Evolutionary conservation across 2,113 vertebrate genomes (phyloP).

Genomic region (Pterocles burchelli): DNA sequence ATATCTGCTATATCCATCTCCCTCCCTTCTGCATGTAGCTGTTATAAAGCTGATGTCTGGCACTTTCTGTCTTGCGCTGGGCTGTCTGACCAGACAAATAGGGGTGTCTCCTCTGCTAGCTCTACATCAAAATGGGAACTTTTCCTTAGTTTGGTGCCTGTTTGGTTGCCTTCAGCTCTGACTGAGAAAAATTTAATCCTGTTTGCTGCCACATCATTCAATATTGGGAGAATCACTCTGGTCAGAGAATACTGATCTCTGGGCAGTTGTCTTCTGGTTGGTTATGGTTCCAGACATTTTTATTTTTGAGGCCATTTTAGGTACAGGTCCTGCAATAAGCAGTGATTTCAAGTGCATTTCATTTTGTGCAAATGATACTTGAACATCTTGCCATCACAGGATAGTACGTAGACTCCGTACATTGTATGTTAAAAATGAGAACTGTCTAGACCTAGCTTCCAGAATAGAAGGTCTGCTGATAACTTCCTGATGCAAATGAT

Average conservation of each 20-base stretch:
- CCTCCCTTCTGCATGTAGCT: not conserved
- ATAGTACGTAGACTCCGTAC: not conserved
- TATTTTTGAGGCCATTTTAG: not conserved
- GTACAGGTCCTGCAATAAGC: not conserved
- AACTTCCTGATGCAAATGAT: no score
- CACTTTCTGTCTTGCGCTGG: not conserved
- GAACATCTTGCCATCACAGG: not conserved
- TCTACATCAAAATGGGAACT: not conserved
- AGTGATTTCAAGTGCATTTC: not conserved
- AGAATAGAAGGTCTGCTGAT: not conserved
- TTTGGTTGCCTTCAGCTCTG: not conserved
- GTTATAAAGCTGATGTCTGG: not conserved
- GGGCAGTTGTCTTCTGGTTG: not conserved
- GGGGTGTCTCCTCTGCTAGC: not conserved
- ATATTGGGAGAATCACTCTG: not conserved
- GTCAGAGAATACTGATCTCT: not conserved
- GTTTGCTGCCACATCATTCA: not conserved
- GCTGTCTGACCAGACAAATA: not conserved
- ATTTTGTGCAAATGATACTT: not conserved
- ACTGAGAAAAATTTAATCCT: not conserved
- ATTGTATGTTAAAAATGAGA: not conserved
- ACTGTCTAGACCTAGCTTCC: not conserved
- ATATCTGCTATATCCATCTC: not conserved
- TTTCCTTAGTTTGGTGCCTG: not conserved
- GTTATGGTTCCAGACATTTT: not conserved